phyloP scores from a whole-genome alignment of 2,888 invertebrate genomes.

The Sialis lutaria region DNA sequence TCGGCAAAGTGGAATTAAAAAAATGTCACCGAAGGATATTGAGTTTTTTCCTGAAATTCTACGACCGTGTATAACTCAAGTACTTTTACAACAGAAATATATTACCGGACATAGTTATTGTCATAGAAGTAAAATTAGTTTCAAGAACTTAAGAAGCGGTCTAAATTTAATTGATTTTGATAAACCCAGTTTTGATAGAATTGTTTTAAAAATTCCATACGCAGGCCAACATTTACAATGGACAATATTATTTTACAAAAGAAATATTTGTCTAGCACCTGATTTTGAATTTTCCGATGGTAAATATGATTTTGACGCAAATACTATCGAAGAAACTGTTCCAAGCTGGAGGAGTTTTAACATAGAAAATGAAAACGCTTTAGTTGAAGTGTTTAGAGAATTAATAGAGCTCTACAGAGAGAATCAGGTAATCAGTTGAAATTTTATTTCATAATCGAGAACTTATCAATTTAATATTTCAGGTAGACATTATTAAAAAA shows the following conservation, averaged over 20 bases:
- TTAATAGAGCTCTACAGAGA: conserved; percentile 40
- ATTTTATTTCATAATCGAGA: conserved; percentile 1
- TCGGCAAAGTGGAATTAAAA: too few species aligned
- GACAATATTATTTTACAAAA: conserved; percentile 49
- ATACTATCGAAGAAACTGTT: conserved; percentile 30
- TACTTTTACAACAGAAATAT: too few species aligned
- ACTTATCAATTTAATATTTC: conserved; percentile 3
- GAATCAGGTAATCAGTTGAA: conserved; percentile 33
- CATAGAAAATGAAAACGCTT: conserved; percentile 34
- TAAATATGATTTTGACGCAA: conserved; percentile 36
- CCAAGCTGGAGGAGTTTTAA: conserved; percentile 49
- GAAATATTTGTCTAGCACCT: conserved; percentile 35
- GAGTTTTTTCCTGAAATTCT: too few species aligned
- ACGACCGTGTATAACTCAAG: too few species aligned
- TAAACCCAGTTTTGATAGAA: conserved; percentile 29
- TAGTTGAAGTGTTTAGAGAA: conserved; percentile 42
- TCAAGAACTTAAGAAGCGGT: background rate
- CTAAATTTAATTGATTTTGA: conserved; percentile 8
- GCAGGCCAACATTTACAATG: conserved; percentile 47
- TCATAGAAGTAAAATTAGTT: too few species aligned
- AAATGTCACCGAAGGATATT: too few species aligned
- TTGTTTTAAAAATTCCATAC: conserved; percentile 48
- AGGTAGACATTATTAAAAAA: conserved; percentile 22
- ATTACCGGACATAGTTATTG: too few species aligned
- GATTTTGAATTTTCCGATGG: conserved; percentile 60